Conservation (phyloP, 2,797 vertebrate genomes). For the Myotis myotis region DNA sequence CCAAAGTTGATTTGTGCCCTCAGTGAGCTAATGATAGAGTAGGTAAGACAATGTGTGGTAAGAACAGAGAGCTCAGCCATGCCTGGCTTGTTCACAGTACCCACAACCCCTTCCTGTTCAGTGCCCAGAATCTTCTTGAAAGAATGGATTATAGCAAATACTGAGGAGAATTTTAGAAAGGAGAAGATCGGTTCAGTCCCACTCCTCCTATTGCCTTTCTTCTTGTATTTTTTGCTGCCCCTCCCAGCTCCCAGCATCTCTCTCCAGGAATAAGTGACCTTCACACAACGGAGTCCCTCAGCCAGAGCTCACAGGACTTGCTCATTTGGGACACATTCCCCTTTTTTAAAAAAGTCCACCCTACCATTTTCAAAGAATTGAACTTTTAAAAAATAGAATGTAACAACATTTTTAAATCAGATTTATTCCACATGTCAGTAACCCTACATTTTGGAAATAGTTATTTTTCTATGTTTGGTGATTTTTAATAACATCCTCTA, state of each 20-base stretch:
- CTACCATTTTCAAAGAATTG: slow-evolving; percentile 31
- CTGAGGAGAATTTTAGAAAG: not conserved
- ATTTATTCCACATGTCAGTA: not conserved
- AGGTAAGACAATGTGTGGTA: not conserved
- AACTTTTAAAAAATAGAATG: not conserved
- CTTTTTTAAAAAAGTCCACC: not conserved
- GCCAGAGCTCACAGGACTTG: not conserved
- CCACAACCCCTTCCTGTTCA: not conserved
- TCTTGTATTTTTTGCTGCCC: not conserved
- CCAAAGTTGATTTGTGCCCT: not conserved
- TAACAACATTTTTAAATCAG: not conserved
- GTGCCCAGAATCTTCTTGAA: not conserved
- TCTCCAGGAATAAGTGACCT: not conserved
- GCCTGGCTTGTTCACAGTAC: not conserved
- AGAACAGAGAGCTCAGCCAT: not conserved
- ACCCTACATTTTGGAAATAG: slow-evolving; percentile 21
- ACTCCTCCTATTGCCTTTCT: not conserved
- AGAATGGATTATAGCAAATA: not conserved
- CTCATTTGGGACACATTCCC: not conserved
- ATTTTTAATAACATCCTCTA: slow-evolving; percentile 51
- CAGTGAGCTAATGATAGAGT: not conserved
- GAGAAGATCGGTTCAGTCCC: not conserved
- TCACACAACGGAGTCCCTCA: not conserved
- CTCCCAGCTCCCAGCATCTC: not conserved
- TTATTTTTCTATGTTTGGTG: slow-evolving; percentile 32